Base-by-base conservation (phyloP, 2,888 invertebrate genomes). In the Andricus curvator region DNA sequence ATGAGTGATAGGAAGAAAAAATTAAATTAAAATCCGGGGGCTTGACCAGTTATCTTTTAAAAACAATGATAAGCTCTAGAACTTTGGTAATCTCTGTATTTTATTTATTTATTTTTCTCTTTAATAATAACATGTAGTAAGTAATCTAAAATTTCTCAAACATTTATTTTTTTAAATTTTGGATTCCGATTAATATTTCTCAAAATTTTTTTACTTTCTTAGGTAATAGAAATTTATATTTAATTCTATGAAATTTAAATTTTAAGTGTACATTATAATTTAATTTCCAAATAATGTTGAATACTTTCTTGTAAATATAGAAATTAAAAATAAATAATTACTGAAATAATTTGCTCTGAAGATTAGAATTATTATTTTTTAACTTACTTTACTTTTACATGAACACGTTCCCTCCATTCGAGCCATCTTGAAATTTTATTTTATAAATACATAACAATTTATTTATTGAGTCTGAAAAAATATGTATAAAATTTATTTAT, bases 351-450 rank as follows among this genome's bases (percentile, higher is more conserved):
- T n/a, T 9, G 0, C n/a, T 9, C 15, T 56, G 8, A 56, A 56
- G n/a, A 3, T n/a, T 8, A 8, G 1, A 20, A n/a, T n/a, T n/a
- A 56, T 62, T 6, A 17, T 41, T 37, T n/a, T 37, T 20, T 4
- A 74, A 29, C 81, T 87, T 82, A 87, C 87, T 80, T 84, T 83
- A 11, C 81, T 80, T 77, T 85, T 87, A 83, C 90, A 89, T 78
- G 44, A 70, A 80, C 89, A 90, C 79, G 80, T 86, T 84, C 78
- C 82, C 41, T 78, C 87, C 22, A 84, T 77, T 9, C 81, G 83
- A 76, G 85, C 86, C 86, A 89, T 89, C 56, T 25, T 68, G 9
- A n/a, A 41, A 62, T 17, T n/a, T 56, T 4, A 44, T 44, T 25
- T 20, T 48, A 48, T 3, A 9, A 25, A 51, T 29, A 25, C 17